phyloP scores from a whole-genome alignment of 1,140 invertebrate species.

The Atta texana region DNA sequence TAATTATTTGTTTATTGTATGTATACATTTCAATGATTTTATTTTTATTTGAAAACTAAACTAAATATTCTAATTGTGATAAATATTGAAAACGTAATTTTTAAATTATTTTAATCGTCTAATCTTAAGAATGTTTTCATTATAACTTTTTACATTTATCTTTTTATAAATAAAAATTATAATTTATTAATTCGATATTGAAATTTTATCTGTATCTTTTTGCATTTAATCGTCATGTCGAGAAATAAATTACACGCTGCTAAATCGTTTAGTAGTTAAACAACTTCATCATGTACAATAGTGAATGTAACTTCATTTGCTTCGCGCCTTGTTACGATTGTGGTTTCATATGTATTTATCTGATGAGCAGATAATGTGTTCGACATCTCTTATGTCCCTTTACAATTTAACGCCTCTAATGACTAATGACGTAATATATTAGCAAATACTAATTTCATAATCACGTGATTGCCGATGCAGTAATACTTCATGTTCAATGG shows the following conservation, averaged over 20 bases:
- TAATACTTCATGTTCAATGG: background rate
- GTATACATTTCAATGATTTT: background rate
- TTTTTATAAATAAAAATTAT: background rate
- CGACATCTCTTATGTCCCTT: background rate
- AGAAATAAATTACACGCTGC: background rate
- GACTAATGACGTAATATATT: constrained; percentile 38
- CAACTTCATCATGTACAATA: background rate
- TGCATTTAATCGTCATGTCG: background rate
- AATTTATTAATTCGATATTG: background rate
- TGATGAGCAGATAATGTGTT: constrained; percentile 1
- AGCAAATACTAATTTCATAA: constrained; percentile 7
- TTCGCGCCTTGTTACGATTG: constrained; percentile 30
- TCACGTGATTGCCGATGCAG: background rate
- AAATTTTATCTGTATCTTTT: background rate
- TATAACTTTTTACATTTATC: background rate
- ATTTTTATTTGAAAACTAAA: background rate
- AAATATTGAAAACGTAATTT: background rate
- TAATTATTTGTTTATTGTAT: constrained; percentile 2
- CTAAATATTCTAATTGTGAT: background rate
- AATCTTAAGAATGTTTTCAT: background rate
- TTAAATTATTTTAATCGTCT: background rate
- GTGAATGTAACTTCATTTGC: constrained; percentile 1
- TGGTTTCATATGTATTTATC: background rate
- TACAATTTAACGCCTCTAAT: constrained; percentile 28
- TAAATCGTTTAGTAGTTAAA: background rate